Conservation (phyloP, 2,888 invertebrate species). For the Aspidapion aeneum region DNA sequence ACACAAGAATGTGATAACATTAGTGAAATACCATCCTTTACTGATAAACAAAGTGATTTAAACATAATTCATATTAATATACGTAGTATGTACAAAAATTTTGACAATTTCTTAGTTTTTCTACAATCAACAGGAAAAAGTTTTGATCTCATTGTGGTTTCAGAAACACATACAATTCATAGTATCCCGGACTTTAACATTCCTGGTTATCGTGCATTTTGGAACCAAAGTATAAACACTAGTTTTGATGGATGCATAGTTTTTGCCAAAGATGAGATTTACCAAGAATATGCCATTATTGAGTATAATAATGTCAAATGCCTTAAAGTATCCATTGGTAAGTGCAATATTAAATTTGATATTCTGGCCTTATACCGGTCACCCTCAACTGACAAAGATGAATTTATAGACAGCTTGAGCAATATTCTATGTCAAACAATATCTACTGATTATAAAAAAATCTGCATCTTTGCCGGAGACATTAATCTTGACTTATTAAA, state of each 20-base stretch:
- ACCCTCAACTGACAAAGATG: constrained; percentile 4
- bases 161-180: constrained; percentile 11
- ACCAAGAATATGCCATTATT: neutral
- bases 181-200: constrained; percentile 16
- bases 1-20: constrained; percentile 8
- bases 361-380: constrained; percentile 12
- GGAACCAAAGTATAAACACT: constrained; percentile 10
- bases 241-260: constrained; percentile 15
- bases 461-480: neutral
- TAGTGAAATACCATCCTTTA: constrained; percentile 3
- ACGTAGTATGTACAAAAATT: constrained; percentile 11
- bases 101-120: constrained; percentile 13
- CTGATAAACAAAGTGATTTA: neutral
- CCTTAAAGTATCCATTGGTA: neutral
- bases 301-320: too few species aligned
- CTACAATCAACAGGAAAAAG: constrained; percentile 9
- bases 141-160: constrained; percentile 8
- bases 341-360: constrained; percentile 9
- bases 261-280: constrained; percentile 2
- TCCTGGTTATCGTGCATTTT: constrained; percentile 10
- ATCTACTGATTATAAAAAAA: neutral
- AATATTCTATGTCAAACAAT: neutral
- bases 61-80: constrained; percentile 11
- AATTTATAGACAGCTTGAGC: constrained; percentile 11
- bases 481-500: constrained; percentile 4